Base-by-base conservation (phyloP, 2,888 invertebrate species). In the Drosophila ustulata region DNA sequence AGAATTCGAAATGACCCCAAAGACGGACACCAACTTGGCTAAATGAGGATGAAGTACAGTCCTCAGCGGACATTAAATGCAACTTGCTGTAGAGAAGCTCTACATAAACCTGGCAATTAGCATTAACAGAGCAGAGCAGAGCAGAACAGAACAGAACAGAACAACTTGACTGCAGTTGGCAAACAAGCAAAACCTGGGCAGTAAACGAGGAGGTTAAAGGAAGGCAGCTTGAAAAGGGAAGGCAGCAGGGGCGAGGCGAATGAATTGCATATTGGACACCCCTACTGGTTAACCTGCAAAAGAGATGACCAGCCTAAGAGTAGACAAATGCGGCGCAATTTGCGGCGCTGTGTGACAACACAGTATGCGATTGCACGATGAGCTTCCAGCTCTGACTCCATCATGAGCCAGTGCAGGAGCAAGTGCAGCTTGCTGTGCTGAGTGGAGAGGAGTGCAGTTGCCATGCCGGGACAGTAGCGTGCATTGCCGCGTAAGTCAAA, bases 341-440 rank as follows among this genome's bases (percentile, higher is more conserved):
- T 84, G 83, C 83, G 83, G 83, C 80, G 56, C 81, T 71, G 84
- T 83, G 83, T 82, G 82, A 83, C 82, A 83, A 81, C 83, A 78
- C 47, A 52, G 70, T 59, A n/a, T 18, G 51, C 25, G 53, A 62
- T 46, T 47, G 55, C 66, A 67, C 46, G 34, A 3, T 37, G 41
- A 11, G 18, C n/a, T 39, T 68, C 57, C 32, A 8, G 6, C 58
- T 49, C 23, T 39, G n/a, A 4, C 45, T 50, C 5, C 9, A 34
- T 11, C 9, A 11, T 34, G 37, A 37, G 37, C n/a, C 11, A 34
- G 30, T 23, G n/a, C 46, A 5, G 32, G 26, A 30, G 11, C 9
- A 34, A 9, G 5, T 55, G 23, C 28, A 30, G 34, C 47, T 51
- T 34, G 1, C 34, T 11, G 34, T 34, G 11, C 18, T 18, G 18